Conservation (phyloP, 2,888 invertebrate genomes). For the Andrena fulva region DNA sequence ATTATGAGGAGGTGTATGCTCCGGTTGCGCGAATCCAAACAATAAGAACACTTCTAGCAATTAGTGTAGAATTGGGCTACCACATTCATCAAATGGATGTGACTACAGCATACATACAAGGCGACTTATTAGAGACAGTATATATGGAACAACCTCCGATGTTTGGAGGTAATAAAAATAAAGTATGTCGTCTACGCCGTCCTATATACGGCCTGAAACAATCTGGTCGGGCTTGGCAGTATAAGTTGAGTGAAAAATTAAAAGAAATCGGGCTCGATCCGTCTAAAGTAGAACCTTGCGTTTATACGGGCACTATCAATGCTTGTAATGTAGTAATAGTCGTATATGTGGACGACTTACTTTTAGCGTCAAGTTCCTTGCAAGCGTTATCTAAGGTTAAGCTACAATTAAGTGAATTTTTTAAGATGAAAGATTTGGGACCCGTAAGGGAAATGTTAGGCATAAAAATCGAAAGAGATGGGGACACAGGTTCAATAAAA, state of each 20-base stretch:
- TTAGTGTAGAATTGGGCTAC: conserved; percentile 57
- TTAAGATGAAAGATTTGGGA: conserved; percentile 11
- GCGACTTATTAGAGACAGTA: not conserved
- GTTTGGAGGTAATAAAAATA: not conserved
- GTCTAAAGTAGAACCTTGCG: not conserved
- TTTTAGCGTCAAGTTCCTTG: not conserved
- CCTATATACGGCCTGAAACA: conserved; percentile 14
- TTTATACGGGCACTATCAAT: not conserved
- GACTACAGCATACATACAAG: conserved; percentile 43
- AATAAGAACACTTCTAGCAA: conserved; percentile 62
- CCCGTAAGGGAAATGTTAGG: not conserved
- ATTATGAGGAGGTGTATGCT: too few species aligned
- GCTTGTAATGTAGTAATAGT: not conserved
- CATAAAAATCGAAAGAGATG: conserved; percentile 8
- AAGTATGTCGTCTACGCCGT: conserved; percentile 3
- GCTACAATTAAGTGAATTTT: not conserved
- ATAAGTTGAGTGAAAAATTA: not conserved
- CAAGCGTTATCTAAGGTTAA: not conserved
- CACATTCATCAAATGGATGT: conserved; percentile 71
- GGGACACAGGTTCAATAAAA: not conserved
- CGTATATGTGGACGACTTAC: not conserved
- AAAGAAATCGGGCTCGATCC: not conserved
- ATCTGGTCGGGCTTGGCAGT: conserved; percentile 3
- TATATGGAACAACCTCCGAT: conserved; percentile 13
- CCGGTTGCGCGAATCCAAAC: not conserved